These are phyloP conservation scores for Sebastes oblongus DNA, from an alignment of 2,797 vertebrate species.

Conservation along the genomic window DNA sequence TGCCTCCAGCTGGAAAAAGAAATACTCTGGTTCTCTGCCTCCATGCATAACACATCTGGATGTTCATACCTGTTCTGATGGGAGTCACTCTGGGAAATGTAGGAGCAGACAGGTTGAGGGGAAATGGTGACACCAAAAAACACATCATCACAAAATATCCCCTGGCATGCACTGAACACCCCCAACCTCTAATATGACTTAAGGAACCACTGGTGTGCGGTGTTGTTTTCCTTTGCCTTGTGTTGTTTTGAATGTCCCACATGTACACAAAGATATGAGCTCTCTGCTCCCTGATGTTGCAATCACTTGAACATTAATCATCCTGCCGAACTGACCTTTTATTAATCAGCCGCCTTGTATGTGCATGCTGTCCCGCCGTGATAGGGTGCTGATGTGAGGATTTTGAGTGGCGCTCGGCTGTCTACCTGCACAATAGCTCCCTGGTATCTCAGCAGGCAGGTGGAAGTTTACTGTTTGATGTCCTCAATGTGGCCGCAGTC, in stretches of 20 bases:
- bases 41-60: background rate
- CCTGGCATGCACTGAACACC: background rate
- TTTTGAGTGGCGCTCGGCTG: constrained; percentile 34
- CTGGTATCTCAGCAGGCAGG: constrained; percentile 81
- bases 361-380: constrained; percentile 49
- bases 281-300: constrained; percentile 17
- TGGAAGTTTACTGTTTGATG: constrained; percentile 70
- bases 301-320: constrained; percentile 71
- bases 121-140: too few relatives aligned
- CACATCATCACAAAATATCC: background rate
- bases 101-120: too few relatives aligned
- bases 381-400: constrained; percentile 53
- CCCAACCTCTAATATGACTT: background rate
- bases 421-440: constrained; percentile 69
- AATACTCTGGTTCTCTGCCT: background rate
- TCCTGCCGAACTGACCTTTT: constrained; percentile 69
- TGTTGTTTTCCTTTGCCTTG: background rate
- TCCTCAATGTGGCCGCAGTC: constrained; percentile 52
- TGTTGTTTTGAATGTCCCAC: background rate
- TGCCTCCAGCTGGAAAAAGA: background rate
- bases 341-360: constrained; percentile 61
- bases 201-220: background rate
- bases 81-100: too few relatives aligned
- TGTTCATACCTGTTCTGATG: background rate
- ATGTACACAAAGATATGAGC: background rate